These are phyloP conservation scores for Caerostris darwini DNA, from an alignment of 1,140 invertebrate species.

Conservation along the genomic window DNA sequence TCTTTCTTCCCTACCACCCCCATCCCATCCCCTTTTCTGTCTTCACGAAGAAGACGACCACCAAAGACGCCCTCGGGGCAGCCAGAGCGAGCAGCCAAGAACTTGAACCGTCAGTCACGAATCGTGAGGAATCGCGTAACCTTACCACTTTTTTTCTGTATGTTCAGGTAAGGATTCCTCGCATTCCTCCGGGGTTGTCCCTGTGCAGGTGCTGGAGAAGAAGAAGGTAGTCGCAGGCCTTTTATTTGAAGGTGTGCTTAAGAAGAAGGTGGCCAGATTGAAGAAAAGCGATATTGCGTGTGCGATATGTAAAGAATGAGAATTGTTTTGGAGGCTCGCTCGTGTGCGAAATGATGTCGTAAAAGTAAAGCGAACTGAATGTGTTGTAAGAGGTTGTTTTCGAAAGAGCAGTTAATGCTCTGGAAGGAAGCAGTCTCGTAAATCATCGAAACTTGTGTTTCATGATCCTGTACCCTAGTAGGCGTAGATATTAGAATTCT, in stretches of 20 bases:
- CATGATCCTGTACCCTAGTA: too few relatives aligned
- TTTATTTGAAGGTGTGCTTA: constrained; percentile 10
- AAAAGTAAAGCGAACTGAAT: neutral
- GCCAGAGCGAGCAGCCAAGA: neutral
- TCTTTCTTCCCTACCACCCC: neutral
- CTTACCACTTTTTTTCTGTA: constrained; percentile 23
- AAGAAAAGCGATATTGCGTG: neutral
- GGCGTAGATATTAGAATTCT: too few relatives aligned
- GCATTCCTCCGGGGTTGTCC: constrained; percentile 32
- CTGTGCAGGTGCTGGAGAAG: constrained; percentile 12
- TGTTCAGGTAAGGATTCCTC: constrained; percentile 30
- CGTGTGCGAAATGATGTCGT: neutral
- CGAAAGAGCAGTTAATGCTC: too few relatives aligned
- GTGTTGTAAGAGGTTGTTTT: neutral
- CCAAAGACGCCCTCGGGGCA: neutral
- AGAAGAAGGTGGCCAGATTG: neutral
- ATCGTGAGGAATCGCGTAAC: neutral
- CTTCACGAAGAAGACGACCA: neutral
- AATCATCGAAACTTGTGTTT: too few relatives aligned
- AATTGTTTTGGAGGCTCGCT: neutral
- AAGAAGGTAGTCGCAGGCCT: neutral
- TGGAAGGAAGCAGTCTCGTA: too few relatives aligned
- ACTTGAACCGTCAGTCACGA: constrained; percentile 29
- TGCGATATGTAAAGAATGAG: neutral
- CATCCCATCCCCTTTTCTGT: neutral